A percentile compares a stretch with the other conserved stretches of the same genome.
These are phyloP conservation scores for Naja naja DNA, from an alignment of 2,113 vertebrate genomes.

Conservation along the genomic window DNA sequence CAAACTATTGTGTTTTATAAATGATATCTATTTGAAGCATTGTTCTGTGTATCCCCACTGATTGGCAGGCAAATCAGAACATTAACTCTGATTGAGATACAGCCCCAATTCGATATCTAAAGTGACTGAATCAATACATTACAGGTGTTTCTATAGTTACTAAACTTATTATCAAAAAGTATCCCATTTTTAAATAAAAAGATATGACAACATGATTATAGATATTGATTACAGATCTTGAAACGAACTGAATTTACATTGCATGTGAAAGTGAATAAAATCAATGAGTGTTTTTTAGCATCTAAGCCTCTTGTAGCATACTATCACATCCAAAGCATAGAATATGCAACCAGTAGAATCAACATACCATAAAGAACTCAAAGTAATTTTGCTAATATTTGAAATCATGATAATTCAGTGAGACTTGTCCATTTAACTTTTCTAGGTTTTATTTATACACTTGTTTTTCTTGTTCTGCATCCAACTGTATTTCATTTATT, in stretches of 20 bases:
- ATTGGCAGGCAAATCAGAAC: not conserved
- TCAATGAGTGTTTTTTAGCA: not conserved
- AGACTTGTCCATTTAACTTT: not conserved
- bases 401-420: not conserved
- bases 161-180: not conserved
- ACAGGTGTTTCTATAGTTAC: not conserved
- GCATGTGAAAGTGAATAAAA: not conserved
- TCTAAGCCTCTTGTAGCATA: not conserved
- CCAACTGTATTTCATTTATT: not conserved
- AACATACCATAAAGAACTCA: not conserved
- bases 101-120: too few species aligned
- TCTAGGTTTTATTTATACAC: not conserved
- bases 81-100: not conserved
- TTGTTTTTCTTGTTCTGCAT: not conserved
- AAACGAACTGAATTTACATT: not conserved
- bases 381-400: not conserved
- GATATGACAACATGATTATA: not conserved
- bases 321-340: not conserved
- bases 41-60: not conserved
- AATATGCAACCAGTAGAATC: not conserved
- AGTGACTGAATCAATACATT: not conserved
- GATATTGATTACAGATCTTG: not conserved
- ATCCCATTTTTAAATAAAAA: not conserved
- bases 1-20: not conserved
- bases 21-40: not conserved